Evolutionary conservation across 2,888 invertebrate species (phyloP).

Genomic region (Caenorhabditis imperialis): DNA sequence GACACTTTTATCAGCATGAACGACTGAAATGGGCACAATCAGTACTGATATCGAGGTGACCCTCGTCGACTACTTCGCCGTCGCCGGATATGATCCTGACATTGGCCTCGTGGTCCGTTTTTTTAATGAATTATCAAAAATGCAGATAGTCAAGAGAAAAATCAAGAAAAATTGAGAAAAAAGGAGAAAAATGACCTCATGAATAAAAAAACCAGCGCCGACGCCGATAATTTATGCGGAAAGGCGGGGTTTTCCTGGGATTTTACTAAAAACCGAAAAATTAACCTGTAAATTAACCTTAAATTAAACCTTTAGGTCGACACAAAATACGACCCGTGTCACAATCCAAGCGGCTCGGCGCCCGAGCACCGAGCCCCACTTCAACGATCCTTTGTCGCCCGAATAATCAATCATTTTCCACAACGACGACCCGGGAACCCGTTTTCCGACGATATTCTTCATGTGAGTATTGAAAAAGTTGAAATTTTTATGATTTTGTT

Average conservation of each 20-base stretch:
- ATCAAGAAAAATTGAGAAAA: too few relatives aligned
- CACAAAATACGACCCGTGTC: conserved; percentile 58
- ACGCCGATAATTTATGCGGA: too few relatives aligned
- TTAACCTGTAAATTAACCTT: not conserved
- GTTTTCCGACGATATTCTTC: conserved; percentile 87
- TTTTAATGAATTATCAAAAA: conserved; percentile 5
- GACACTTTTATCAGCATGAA: conserved; percentile 37
- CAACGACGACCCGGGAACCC: conserved; percentile 85
- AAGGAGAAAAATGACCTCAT: too few relatives aligned
- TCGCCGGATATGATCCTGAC: conserved; percentile 74
- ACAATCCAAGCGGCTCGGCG: conserved; percentile 35
- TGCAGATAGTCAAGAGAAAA: not conserved
- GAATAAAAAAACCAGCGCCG: too few relatives aligned
- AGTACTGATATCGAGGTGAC: conserved; percentile 64
- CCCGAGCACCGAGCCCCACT: conserved; percentile 84
- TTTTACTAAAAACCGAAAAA: too few relatives aligned
- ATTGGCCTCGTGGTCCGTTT: conserved; percentile 68
- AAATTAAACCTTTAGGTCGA: conserved; percentile 61
- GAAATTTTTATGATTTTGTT: too few relatives aligned
- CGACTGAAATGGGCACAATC: conserved; percentile 44
- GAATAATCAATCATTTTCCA: conserved; percentile 94
- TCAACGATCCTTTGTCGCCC: conserved; percentile 93
- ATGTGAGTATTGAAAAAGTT: conserved; percentile 83
- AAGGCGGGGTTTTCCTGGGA: too few relatives aligned
- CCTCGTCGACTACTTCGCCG: conserved; percentile 76